Evolutionary conservation across 2,888 invertebrate genomes (phyloP), one percentile per base, ranked within the genome.

Genomic region (Noctua pronuba): DNA sequence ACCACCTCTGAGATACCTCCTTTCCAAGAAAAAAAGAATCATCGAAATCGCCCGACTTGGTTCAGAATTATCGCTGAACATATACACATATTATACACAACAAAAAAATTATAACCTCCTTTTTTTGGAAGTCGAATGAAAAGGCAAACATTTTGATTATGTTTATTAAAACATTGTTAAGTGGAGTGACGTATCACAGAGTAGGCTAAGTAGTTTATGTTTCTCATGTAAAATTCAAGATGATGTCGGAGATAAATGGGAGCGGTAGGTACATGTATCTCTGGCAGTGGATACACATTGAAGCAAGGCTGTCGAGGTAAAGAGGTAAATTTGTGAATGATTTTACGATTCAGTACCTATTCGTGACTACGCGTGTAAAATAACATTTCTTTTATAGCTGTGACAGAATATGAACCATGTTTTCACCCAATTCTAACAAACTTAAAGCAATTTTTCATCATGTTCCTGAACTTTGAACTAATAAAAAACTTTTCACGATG

Each of bases 201-300:
- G 85, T 73, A 85, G 76, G 49, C 76, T 77, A 80, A 79, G 78
- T 75, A 84, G 60, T 67, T 84, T 75, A 72, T 52, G 44, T 68
- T 64, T n/a, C 55, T 85, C 76, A 76, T 83, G 62, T 82, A 83
- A 73, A 62, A 82, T 83, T 83, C 73, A 85, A 44, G 44, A 73
- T 64, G 55, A 35, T 31, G 55, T 65, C 60, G n/a, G 60, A 31
- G 82, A 62, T 86, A 62, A 46, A 81, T 28, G 21, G 35, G 62
- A 64, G 35, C 66, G n/a, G 66, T 55, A 62, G 72, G 73, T 72
- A 44, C 13, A 11, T 69, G 49, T 49, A 80, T 72, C n/a, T 74
- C 46, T 80, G 13, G 6, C 24, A 38, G 18, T 44, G 24, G 41
- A 28, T 52, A 64, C 28, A 77, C 24, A 28, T 69, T 68, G 1